Conservation (phyloP, 2,888 invertebrate species). For the Hyalella azteca region DNA sequence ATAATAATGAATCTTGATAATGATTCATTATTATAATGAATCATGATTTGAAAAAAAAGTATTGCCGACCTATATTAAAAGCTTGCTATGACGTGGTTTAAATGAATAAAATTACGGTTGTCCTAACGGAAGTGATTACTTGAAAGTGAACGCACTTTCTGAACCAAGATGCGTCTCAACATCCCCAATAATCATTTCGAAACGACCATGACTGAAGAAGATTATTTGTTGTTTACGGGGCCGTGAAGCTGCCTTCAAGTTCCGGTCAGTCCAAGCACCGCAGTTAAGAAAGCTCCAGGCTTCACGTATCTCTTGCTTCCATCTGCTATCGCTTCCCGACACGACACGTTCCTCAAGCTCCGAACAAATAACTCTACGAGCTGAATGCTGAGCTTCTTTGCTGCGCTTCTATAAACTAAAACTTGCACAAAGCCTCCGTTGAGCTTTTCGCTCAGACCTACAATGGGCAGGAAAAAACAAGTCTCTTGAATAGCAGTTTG, state of each 20-base stretch:
- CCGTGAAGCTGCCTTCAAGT: not conserved
- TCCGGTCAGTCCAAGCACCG: not conserved
- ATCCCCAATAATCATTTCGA: no score
- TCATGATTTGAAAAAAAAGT: no score
- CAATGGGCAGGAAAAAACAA: slow-evolving; percentile 24
- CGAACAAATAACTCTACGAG: slow-evolving; percentile 2
- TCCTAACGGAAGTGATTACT: no score
- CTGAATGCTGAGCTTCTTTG: slow-evolving; percentile 21
- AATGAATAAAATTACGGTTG: no score
- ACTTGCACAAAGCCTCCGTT: slow-evolving; percentile 20
- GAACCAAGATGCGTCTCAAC: no score
- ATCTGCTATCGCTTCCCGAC: slow-evolving; percentile 25
- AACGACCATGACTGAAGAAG: not conserved
- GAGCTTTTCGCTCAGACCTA: not conserved
- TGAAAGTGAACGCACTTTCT: no score
- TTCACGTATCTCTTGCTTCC: not conserved
- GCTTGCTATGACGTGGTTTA: no score
- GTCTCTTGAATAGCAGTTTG: slow-evolving; percentile 6
- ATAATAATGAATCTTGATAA: no score
- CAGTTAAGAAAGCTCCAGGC: not conserved
- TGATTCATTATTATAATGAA: no score
- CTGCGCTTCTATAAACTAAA: slow-evolving; percentile 30
- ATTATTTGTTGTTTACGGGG: not conserved
- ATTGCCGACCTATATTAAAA: no score
- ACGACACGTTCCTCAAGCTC: not conserved